Percentiles rank a stretch among this genome's conserved stretches.
These are phyloP conservation scores for Ips nitidus DNA, from an alignment of 1,140 invertebrate genomes.

Conservation along the genomic window DNA sequence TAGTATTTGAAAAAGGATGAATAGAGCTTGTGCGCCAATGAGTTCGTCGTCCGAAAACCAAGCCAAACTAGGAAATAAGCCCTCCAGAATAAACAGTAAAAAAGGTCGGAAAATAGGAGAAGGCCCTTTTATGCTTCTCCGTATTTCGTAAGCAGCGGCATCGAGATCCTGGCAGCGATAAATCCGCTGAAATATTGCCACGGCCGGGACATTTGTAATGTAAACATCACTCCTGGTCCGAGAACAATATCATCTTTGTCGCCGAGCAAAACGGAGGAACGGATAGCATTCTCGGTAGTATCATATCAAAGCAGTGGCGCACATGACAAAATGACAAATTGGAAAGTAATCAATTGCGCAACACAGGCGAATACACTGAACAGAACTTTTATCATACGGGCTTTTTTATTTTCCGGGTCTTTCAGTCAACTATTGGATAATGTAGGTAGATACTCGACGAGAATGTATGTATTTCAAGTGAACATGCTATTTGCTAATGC, in stretches of 20 bases:
- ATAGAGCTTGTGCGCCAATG: no score
- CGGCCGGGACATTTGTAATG: constrained; percentile 25
- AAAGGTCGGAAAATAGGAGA: constrained; percentile 9
- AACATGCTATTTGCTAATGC: constrained; percentile 19
- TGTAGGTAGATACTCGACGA: background rate
- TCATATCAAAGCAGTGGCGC: background rate
- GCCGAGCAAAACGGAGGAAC: constrained; percentile 11
- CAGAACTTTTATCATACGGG: background rate
- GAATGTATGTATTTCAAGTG: constrained; percentile 20
- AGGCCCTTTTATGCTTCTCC: constrained; percentile 1
- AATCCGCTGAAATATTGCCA: constrained; percentile 23
- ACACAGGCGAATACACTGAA: background rate
- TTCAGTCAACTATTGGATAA: constrained; percentile 20
- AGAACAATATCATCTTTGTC: constrained; percentile 30
- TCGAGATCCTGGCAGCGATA: constrained; percentile 26
- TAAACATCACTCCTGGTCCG: constrained; percentile 25
- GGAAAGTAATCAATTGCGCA: background rate
- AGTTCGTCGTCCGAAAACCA: background rate
- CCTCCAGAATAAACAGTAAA: constrained; percentile 5
- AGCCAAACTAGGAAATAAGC: background rate
- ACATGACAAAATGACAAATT: background rate
- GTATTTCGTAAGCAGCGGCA: constrained; percentile 12
- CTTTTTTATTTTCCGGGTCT: constrained; percentile 5
- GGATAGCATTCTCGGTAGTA: background rate
- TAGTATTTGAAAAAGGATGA: no score